These are phyloP conservation scores for Fistularia tabacaria DNA, from an alignment of 2,797 vertebrate species.

Conservation along the genomic window DNA sequence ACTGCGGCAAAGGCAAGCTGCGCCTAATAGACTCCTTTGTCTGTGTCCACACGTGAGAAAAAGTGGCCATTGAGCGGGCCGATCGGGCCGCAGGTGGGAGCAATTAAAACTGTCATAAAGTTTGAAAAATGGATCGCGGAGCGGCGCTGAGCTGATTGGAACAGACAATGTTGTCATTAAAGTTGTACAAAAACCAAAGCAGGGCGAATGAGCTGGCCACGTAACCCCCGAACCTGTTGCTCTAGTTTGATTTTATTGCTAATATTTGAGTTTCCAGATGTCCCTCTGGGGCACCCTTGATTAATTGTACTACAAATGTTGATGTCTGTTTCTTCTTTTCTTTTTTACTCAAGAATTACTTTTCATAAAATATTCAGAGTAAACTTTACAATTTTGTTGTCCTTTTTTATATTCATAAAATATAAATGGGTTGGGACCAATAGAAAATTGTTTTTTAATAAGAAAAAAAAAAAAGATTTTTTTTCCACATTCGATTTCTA, in stretches of 20 bases:
- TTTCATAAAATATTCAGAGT: too few relatives aligned
- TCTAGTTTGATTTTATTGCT: constrained; percentile 81
- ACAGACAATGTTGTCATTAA: constrained; percentile 97
- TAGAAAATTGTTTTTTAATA: too few relatives aligned
- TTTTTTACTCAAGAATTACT: too few relatives aligned
- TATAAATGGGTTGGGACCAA: too few relatives aligned
- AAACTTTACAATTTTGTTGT: too few relatives aligned
- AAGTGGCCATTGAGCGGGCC: constrained; percentile 84
- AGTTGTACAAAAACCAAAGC: constrained; percentile 75
- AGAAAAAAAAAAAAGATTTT: too few relatives aligned
- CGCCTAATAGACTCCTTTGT: constrained; percentile 92
- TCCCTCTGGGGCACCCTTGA: constrained; percentile 70
- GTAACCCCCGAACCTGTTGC: constrained; percentile 62
- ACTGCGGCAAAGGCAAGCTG: constrained; percentile 83
- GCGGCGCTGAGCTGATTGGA: constrained; percentile 87
- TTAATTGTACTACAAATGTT: constrained; percentile 46
- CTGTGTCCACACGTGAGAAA: constrained; percentile 79
- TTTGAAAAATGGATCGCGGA: constrained; percentile 97
- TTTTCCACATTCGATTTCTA: too few relatives aligned
- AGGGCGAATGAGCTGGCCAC: constrained; percentile 35
- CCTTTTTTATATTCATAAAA: too few relatives aligned
- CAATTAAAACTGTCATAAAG: constrained; percentile 98
- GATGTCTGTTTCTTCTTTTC: too few relatives aligned
- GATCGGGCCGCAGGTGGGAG: constrained; percentile 87
- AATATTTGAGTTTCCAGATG: constrained; percentile 90